Base-by-base conservation (phyloP, 35 echinoderm and acorn worm genomes). In the Patiria miniata region DNA sequence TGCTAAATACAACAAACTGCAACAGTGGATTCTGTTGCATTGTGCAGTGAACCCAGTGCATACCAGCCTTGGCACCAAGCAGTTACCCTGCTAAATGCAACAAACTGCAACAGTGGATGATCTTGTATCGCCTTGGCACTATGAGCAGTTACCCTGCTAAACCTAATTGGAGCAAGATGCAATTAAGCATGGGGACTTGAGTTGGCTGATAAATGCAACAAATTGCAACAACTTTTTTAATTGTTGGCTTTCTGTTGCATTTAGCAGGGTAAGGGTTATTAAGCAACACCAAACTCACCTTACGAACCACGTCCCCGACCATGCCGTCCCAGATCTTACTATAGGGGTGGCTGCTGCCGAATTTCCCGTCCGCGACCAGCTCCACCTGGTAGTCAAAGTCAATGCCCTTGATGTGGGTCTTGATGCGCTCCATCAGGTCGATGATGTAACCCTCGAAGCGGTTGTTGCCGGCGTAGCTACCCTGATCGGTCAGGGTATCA, bases 381-480 rank as follows among this genome's bases (percentile, higher is more conserved):
- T 94, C 91, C 16, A 98, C 88, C 37, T 94, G 89, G 61, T 94
- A 98, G 54, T 98, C 92, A 59, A 98, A 98, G 39, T 98, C 89
- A 28, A 91, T 85, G 3, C 91, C 91, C 40, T 86, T 77, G 51
- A 97, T 87, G 40, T 89, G 80, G 8, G 92, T 89, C 82, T 94
- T 94, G 85, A 98, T 65, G 51, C 78, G 83, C 10, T 79, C 80
- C 38, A 99, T 39, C 0, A 99, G 87, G 33, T 99, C 96, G 78
- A 92, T 91, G 52, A 99, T 99, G 83, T 94, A 99, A 18, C 96
- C 96, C 60, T 99, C 96, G 42, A 53, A 99, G 47, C 92, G 83
- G 39, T 90, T 92, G 50, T 98, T 98, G 40, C 95, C 95, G 14
- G 77, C 65, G 69, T 88, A 95, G 55, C 79, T 87, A 17, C 44